Conservation (phyloP, 2,888 invertebrate genomes). For the Pachydiplax longipennis region DNA sequence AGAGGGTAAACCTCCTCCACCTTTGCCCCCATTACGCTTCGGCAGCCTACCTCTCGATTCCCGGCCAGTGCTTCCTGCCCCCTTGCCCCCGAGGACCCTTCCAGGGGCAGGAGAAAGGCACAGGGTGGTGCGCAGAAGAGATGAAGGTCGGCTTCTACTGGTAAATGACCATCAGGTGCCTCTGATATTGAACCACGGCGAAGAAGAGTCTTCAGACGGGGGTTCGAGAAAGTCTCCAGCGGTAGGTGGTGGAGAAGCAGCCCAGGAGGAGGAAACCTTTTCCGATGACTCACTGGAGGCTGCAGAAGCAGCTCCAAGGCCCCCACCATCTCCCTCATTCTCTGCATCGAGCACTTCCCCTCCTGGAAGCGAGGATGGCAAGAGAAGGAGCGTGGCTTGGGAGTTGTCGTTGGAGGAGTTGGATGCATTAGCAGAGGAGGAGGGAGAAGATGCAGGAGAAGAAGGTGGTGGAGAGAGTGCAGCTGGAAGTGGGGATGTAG, state of each 20-base stretch:
- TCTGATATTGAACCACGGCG: conserved; percentile 52
- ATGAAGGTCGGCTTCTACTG: conserved; percentile 54
- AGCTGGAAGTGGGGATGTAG: conserved; percentile 68
- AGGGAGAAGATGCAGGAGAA: not conserved
- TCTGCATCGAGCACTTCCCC: conserved; percentile 55
- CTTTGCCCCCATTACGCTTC: conserved; percentile 66
- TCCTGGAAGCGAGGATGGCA: conserved; percentile 62
- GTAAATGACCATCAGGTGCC: conserved; percentile 22
- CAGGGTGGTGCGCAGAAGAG: conserved; percentile 75
- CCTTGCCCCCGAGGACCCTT: conserved; percentile 74
- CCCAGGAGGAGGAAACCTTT: conserved; percentile 61
- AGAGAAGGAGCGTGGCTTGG: conserved; percentile 86
- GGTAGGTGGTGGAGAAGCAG: not conserved
- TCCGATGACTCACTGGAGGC: conserved; percentile 87
- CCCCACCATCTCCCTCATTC: conserved; percentile 56
- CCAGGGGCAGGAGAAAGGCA: conserved; percentile 78
- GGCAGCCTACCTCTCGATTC: conserved; percentile 72
- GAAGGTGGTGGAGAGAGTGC: conserved; percentile 9
- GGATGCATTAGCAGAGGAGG: conserved; percentile 17
- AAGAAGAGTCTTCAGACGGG: conserved; percentile 59
- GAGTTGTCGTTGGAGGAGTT: conserved; percentile 74
- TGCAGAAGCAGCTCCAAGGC: conserved; percentile 67
- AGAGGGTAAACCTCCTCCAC: conserved; percentile 59
- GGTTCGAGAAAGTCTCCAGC: not conserved
- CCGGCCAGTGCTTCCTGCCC: conserved; percentile 60